These are phyloP conservation scores for Brachycybe producta DNA, from an alignment of 2,888 invertebrate genomes.

Conservation along the genomic window DNA sequence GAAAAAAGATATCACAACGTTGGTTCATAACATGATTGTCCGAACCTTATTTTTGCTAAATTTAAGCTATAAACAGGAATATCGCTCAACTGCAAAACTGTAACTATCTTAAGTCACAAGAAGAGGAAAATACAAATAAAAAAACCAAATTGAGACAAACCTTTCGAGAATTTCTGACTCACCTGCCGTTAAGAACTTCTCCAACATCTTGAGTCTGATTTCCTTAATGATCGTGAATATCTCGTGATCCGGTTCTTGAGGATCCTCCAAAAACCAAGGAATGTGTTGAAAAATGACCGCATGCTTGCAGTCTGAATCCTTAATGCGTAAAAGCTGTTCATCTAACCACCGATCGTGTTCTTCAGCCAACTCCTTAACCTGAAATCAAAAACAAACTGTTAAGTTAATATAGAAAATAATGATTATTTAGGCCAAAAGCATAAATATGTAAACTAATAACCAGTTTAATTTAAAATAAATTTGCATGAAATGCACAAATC, in stretches of 20 bases:
- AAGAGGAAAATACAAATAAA: too few species aligned
- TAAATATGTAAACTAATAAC: background rate
- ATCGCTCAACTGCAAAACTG: too few species aligned
- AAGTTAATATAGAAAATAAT: too few species aligned
- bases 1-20: too few species aligned
- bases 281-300: constrained; percentile 39
- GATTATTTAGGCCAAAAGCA: constrained; percentile 9
- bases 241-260: constrained; percentile 29
- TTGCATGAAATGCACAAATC: too few species aligned
- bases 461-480: background rate
- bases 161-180: too few species aligned
- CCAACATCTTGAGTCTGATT: constrained; percentile 31
- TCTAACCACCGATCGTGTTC: constrained; percentile 38
- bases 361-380: constrained; percentile 29
- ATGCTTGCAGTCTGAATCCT: constrained; percentile 26
- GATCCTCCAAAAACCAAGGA: constrained; percentile 34
- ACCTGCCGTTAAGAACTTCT: constrained; percentile 35
- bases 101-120: too few species aligned
- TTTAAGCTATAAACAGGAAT: too few species aligned
- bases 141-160: too few species aligned
- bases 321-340: constrained; percentile 27
- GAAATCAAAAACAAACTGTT: background rate
- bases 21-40: too few species aligned
- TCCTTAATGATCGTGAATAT: constrained; percentile 34
- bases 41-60: too few species aligned